Conservation (phyloP, 2,797 vertebrate genomes). For the Odontamblyopus rebecca region DNA sequence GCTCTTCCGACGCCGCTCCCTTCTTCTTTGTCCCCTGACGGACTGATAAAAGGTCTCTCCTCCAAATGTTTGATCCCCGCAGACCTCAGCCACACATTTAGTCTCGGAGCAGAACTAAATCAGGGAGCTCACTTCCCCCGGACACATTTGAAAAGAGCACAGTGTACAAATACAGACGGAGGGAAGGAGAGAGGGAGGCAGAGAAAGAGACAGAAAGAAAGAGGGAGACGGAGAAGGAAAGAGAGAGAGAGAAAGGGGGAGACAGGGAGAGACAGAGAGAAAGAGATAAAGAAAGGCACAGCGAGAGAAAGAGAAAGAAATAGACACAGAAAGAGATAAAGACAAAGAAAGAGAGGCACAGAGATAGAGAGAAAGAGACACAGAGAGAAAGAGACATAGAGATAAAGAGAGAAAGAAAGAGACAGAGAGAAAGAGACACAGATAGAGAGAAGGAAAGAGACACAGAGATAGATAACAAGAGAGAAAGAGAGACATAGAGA, state of each 20-base stretch:
- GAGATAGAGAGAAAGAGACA: too few species aligned
- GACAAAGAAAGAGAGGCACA: too few species aligned
- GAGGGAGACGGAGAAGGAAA: background rate
- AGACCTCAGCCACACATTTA: conserved; percentile 54
- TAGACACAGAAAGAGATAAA: too few species aligned
- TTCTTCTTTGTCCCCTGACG: conserved; percentile 65
- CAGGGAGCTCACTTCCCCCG: conserved; percentile 26
- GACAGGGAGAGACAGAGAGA: background rate
- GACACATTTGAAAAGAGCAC: conserved; percentile 12
- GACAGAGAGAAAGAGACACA: too few species aligned
- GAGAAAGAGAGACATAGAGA: too few species aligned
- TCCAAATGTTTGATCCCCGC: conserved; percentile 62
- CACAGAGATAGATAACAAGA: too few species aligned
- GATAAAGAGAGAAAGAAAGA: too few species aligned
- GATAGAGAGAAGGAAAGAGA: too few species aligned
- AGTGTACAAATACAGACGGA: conserved; percentile 1
- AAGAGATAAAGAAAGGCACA: background rate
- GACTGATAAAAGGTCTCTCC: conserved; percentile 64
- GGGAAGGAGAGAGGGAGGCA: background rate
- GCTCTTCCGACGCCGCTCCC: conserved; percentile 50
- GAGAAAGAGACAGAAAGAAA: background rate
- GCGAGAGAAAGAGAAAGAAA: too few species aligned
- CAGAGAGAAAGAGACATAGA: too few species aligned
- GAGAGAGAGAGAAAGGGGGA: background rate
- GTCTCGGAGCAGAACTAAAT: conserved; percentile 43